These are phyloP conservation scores for Sepiola atlantica DNA, from an alignment of 2,888 invertebrate species.

Conservation along the genomic window DNA sequence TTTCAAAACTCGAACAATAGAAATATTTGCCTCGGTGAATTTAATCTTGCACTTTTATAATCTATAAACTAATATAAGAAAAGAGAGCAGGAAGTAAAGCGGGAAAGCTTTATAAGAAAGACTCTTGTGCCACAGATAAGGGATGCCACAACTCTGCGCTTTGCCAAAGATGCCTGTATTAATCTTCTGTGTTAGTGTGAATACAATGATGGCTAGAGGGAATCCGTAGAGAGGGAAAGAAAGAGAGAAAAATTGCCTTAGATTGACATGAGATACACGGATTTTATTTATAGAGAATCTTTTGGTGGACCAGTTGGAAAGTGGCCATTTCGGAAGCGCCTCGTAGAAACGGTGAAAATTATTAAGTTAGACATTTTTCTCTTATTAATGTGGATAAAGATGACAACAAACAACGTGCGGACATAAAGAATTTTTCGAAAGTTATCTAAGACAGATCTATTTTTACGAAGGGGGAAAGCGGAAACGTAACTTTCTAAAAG, in stretches of 20 bases:
- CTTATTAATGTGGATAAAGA: background rate
- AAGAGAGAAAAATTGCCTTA: slow-evolving; percentile 8
- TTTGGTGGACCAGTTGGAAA: background rate
- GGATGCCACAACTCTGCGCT: background rate
- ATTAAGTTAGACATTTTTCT: background rate
- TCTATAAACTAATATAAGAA: background rate
- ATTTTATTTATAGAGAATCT: slow-evolving; percentile 10
- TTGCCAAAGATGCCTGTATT: background rate
- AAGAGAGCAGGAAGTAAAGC: background rate
- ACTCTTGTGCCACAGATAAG: background rate
- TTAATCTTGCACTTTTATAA: slow-evolving; percentile 6
- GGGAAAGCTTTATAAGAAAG: background rate
- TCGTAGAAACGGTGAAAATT: background rate
- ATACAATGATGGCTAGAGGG: background rate
- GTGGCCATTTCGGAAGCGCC: background rate
- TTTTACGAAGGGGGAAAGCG: background rate
- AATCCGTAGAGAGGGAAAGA: background rate
- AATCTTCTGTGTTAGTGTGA: background rate
- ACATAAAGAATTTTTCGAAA: background rate
- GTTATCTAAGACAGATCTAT: background rate
- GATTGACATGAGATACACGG: background rate
- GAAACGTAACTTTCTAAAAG: background rate
- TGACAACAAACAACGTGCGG: background rate
- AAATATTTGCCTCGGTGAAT: background rate
- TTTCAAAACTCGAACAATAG: background rate